Evolutionary conservation across 2,113 vertebrate genomes (phyloP).

Genomic region (Struthidea cinerea): DNA sequence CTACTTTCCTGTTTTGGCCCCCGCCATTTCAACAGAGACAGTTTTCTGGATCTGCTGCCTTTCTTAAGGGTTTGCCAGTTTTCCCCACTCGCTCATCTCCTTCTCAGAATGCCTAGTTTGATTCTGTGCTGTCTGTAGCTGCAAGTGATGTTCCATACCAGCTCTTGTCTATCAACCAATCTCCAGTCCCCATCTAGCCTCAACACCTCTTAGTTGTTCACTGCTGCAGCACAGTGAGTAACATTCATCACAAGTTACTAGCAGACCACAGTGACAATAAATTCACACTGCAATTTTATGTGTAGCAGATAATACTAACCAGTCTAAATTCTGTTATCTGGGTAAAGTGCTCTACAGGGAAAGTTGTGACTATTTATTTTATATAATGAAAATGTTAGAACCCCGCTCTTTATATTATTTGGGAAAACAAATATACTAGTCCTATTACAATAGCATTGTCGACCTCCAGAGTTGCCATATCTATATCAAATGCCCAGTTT

Average conservation of each 20-base stretch:
- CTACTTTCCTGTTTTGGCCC: neutral
- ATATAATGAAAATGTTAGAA: neutral
- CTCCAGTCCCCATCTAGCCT: neutral
- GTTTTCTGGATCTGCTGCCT: neutral
- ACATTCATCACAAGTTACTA: neutral
- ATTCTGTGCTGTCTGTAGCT: neutral
- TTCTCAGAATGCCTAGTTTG: neutral
- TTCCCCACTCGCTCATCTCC: neutral
- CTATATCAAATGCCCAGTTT: neutral
- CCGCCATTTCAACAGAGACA: neutral
- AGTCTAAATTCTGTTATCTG: neutral
- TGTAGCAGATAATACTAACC: neutral
- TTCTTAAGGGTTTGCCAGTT: neutral
- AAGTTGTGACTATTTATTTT: neutral
- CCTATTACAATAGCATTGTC: neutral
- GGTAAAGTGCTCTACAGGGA: neutral
- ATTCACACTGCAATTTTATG: neutral
- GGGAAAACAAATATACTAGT: neutral
- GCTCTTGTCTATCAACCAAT: neutral
- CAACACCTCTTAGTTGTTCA: neutral
- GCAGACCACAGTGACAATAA: neutral
- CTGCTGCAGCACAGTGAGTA: neutral
- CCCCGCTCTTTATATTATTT: neutral
- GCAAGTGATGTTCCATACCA: neutral
- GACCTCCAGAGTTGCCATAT: neutral